Percentiles rank a stretch among this genome's conserved stretches.
phyloP scores from a whole-genome alignment of 2,113 vertebrate species.

The Aphelocoma coerulescens region DNA sequence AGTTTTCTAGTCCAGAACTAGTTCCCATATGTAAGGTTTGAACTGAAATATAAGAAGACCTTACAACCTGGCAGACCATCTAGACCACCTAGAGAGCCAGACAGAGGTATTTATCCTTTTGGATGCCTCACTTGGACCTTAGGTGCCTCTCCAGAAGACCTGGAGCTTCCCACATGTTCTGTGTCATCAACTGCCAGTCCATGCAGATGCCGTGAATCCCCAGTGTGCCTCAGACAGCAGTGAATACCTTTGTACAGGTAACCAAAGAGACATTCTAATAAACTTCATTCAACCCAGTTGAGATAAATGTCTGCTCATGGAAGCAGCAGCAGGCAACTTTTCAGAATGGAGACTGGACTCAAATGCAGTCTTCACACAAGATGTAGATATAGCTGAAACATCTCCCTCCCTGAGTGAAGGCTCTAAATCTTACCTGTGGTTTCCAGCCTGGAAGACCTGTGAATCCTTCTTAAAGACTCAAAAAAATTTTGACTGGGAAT shows the following conservation, averaged over 20 bases:
- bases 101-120: background rate
- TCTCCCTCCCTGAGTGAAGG: background rate
- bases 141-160: background rate
- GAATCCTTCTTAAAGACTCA: background rate
- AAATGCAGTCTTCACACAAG: background rate
- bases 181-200: background rate
- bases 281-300: background rate
- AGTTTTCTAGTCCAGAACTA: background rate
- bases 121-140: background rate
- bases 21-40: background rate
- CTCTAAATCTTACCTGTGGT: background rate
- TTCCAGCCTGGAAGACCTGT: background rate
- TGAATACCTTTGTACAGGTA: background rate
- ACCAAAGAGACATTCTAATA: background rate
- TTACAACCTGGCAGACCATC: background rate
- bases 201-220: background rate
- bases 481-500: background rate
- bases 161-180: background rate
- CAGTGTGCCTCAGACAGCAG: background rate
- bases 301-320: background rate
- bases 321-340: background rate
- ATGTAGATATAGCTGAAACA: background rate
- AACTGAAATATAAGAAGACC: background rate
- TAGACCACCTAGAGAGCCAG: background rate
- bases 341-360: background rate